These are phyloP conservation scores for Dioctria rufipes DNA, from an alignment of 2,888 invertebrate species.

Conservation along the genomic window DNA sequence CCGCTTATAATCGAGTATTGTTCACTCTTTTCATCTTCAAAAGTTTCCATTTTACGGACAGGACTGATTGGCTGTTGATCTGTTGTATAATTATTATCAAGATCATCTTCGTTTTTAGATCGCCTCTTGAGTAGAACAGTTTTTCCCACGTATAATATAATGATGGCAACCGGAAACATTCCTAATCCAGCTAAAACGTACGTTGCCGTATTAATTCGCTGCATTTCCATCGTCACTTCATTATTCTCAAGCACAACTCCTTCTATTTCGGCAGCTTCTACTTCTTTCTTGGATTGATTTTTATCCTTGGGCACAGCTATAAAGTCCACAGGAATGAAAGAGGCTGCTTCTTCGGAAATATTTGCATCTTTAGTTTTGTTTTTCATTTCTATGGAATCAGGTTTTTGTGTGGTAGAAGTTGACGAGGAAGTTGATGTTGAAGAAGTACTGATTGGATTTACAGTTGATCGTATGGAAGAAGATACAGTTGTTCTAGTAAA, in stretches of 20 bases:
- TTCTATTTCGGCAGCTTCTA: conserved; percentile 63
- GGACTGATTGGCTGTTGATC: conserved; percentile 73
- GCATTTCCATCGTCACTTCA: conserved; percentile 75
- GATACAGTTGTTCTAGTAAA: conserved; percentile 72
- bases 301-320: conserved; percentile 14
- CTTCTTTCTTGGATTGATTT: conserved; percentile 59
- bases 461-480: conserved; percentile 70
- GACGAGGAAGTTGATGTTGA: conserved; percentile 58
- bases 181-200: conserved; percentile 77
- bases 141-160: conserved; percentile 74
- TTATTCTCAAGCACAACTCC: conserved; percentile 66
- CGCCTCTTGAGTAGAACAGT: conserved; percentile 73
- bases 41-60: conserved; percentile 67
- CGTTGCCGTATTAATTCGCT: conserved; percentile 76
- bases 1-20: conserved; percentile 67
- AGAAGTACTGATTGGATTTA: conserved; percentile 62
- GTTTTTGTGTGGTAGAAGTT: not conserved
- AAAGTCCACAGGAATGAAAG: conserved; percentile 34
- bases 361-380: not conserved
- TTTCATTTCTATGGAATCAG: not conserved
- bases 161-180: conserved; percentile 75
- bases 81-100: conserved; percentile 75
- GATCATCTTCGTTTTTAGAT: conserved; percentile 73
- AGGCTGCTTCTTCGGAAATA: conserved; percentile 8
- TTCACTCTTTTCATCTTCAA: conserved; percentile 63